These are phyloP conservation scores for Junonia oenone DNA, from an alignment of 2,888 invertebrate species.

Conservation along the genomic window DNA sequence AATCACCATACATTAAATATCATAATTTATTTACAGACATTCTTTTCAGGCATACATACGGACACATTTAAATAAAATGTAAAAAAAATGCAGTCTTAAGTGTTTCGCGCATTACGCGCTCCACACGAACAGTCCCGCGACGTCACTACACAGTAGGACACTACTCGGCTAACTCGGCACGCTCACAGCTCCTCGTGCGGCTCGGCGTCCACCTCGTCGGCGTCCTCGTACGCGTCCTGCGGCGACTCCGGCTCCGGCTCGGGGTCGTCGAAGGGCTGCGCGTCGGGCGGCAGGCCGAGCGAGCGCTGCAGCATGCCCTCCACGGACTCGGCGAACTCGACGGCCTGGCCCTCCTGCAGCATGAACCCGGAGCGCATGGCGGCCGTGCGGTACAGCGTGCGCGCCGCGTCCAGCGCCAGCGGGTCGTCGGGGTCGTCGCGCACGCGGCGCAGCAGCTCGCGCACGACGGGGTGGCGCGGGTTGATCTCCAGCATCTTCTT, in stretches of 20 bases:
- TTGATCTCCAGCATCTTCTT: constrained; percentile 99
- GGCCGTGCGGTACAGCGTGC: constrained; percentile 94
- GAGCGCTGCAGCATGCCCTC: constrained; percentile 92
- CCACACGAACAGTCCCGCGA: background rate
- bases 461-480: constrained; percentile 96
- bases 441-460: constrained; percentile 90
- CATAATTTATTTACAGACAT: constrained; percentile 31
- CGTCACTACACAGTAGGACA: background rate
- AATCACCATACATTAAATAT: constrained; percentile 24
- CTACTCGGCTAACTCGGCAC: background rate
- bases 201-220: constrained; percentile 32
- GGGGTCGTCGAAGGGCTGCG: constrained; percentile 55
- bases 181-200: constrained; percentile 52
- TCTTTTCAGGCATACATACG: constrained; percentile 17
- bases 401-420: constrained; percentile 89
- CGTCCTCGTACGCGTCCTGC: constrained; percentile 32
- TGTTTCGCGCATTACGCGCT: background rate
- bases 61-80: constrained; percentile 19
- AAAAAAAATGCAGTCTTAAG: constrained; percentile 31
- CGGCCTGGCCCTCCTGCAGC: constrained; percentile 81
- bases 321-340: constrained; percentile 93
- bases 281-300: constrained; percentile 88
- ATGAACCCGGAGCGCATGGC: constrained; percentile 94
- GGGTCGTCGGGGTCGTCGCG: constrained; percentile 87
- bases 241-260: constrained; percentile 31